Percentiles rank a stretch among this genome's conserved stretches.
These are phyloP conservation scores for Seriola dumerili DNA, from an alignment of 2,113 vertebrate species.

Conservation along the genomic window DNA sequence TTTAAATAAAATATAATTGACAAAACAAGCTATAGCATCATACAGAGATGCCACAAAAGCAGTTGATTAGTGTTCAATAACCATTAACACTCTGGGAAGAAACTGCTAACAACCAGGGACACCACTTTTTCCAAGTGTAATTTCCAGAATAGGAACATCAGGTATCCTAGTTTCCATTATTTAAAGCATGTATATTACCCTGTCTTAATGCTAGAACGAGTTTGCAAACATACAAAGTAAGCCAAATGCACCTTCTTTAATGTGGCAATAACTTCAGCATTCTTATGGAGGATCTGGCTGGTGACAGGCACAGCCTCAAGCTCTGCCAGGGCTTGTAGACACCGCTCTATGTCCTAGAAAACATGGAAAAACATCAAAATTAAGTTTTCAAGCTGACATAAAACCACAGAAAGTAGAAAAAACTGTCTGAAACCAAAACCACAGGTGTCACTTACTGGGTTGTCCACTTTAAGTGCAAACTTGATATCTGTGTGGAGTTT, in stretches of 20 bases:
- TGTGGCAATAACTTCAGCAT: conserved; percentile 95
- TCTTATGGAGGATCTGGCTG: conserved; percentile 96
- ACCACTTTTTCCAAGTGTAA: not conserved
- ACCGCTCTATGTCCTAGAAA: conserved; percentile 92
- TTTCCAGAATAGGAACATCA: not conserved
- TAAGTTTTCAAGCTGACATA: not conserved
- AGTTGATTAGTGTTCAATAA: not conserved
- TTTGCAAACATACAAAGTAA: not conserved
- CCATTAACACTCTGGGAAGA: not conserved
- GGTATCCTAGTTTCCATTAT: not conserved
- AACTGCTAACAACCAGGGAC: not conserved
- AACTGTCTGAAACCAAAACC: not conserved
- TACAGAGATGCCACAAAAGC: too few relatives aligned
- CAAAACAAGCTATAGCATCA: not conserved
- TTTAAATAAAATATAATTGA: not conserved
- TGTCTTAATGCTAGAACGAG: not conserved
- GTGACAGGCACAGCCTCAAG: conserved; percentile 93
- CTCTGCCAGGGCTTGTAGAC: conserved; percentile 92
- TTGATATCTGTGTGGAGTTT: conserved; percentile 98
- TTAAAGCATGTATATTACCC: not conserved
- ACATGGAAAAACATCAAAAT: rapidly evolving
- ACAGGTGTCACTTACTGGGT: conserved; percentile 87
- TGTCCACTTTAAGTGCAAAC: conserved; percentile 97
- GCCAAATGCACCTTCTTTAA: conserved; percentile 90
- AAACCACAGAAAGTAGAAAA: not conserved